These are phyloP conservation scores for Paralichthys olivaceus DNA, from an alignment of 2,113 vertebrate genomes.

Conservation along the genomic window DNA sequence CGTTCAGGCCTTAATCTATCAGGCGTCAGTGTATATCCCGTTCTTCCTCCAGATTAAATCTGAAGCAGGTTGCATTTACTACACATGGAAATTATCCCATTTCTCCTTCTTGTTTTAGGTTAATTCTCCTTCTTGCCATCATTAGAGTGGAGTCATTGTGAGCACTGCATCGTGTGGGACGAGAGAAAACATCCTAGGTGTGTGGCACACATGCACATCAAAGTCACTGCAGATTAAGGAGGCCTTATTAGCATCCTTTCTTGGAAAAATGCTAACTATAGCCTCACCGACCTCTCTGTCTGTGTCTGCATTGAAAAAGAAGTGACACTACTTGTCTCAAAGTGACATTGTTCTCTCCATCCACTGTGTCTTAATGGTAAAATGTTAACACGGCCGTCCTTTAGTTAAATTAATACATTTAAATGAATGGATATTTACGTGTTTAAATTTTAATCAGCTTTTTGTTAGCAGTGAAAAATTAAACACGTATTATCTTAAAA, in stretches of 20 bases:
- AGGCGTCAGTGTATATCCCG: slow-evolving; percentile 69
- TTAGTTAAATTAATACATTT: too few species aligned
- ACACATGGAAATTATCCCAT: slow-evolving; percentile 55
- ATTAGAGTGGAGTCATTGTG: background rate
- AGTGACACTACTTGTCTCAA: background rate
- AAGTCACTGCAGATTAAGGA: slow-evolving; percentile 62
- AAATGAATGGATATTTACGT: too few species aligned
- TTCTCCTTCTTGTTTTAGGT: slow-evolving; percentile 20
- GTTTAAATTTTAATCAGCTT: background rate
- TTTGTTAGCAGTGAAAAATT: too few species aligned
- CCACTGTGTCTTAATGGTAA: background rate
- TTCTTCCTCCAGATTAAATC: slow-evolving; percentile 78
- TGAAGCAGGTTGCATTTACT: slow-evolving; percentile 52
- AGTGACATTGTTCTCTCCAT: background rate
- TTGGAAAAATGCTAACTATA: slow-evolving; percentile 45
- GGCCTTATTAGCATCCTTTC: slow-evolving; percentile 61
- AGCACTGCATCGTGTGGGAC: background rate
- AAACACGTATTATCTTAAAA: too few species aligned
- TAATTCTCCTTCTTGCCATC: background rate
- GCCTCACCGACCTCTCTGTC: slow-evolving; percentile 4
- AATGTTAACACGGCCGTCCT: background rate
- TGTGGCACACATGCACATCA: slow-evolving; percentile 22
- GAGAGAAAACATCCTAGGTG: background rate
- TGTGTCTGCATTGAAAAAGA: slow-evolving; percentile 11
- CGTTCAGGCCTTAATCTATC: slow-evolving; percentile 75